phyloP scores from a whole-genome alignment of 2,888 invertebrate species.

The Mechanitis mazaeus region DNA sequence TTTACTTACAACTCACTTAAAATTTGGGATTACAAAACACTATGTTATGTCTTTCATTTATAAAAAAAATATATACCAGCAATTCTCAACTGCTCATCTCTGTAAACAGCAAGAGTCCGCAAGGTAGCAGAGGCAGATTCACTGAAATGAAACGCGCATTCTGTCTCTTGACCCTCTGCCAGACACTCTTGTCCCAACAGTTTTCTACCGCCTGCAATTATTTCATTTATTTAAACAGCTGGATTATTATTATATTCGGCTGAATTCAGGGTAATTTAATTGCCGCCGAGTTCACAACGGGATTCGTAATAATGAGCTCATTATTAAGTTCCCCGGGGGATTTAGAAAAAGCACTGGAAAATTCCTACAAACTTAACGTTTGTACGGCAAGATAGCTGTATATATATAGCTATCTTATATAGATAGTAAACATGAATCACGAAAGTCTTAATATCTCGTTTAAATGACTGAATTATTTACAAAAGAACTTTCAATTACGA shows the following conservation, averaged over 20 bases:
- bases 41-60: not conserved
- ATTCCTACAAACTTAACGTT: no score
- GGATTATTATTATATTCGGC: no score
- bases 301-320: no score
- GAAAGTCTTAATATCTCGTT: no score
- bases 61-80: conserved; percentile 36
- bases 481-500: not conserved
- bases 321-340: no score
- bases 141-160: conserved; percentile 63
- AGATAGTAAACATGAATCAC: no score
- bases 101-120: conserved; percentile 62
- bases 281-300: no score
- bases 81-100: conserved; percentile 59
- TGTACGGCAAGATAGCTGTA: no score
- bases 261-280: no score
- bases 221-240: conserved; percentile 5
- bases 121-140: conserved; percentile 63
- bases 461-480: not conserved
- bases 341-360: no score
- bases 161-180: conserved; percentile 45
- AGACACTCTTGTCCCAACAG: conserved; percentile 60
- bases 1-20: no score
- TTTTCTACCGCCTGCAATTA: conserved; percentile 55
- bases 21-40: not conserved
- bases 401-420: no score